phyloP scores from a whole-genome alignment of 2,113 vertebrate species.

The Sclerurus mexicanus region DNA sequence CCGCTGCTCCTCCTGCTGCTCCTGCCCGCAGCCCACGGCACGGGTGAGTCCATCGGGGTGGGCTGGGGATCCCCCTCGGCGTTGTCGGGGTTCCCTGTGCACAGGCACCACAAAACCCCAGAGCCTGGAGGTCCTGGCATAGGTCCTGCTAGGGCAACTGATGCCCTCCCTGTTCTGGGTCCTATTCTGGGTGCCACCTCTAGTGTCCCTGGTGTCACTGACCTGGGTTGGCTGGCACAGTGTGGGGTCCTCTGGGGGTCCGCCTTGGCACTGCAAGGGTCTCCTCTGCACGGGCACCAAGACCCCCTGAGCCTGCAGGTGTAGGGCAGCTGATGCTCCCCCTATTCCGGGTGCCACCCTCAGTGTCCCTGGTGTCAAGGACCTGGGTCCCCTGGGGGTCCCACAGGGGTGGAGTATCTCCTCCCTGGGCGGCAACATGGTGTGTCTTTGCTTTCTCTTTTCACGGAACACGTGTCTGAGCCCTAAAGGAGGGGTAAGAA shows the following conservation, averaged over 20 bases:
- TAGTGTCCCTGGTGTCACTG: fast-evolving
- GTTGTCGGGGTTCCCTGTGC: neutral
- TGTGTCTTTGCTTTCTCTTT: neutral
- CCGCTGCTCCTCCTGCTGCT: constrained; percentile 38
- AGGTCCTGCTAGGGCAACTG: neutral
- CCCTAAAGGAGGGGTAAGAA: fast-evolving
- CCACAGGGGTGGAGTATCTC: neutral
- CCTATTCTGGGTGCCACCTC: fast-evolving
- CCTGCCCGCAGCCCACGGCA: neutral
- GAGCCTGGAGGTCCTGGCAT: no score
- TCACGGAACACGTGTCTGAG: fast-evolving
- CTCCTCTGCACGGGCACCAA: neutral
- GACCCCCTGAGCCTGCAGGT: neutral
- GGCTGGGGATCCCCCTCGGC: neutral
- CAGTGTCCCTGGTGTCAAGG: neutral
- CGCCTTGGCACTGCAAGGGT: neutral
- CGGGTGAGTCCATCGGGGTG: neutral
- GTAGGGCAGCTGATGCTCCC: neutral
- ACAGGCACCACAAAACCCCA: fast-evolving
- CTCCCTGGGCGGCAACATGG: fast-evolving
- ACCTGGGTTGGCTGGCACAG: no score
- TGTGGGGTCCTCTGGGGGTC: neutral
- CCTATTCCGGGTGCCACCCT: neutral
- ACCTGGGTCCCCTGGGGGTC: no score
- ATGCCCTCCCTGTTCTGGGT: neutral